A percentile compares a stretch with the other conserved stretches of the same genome.
phyloP scores from a whole-genome alignment of 2,797 vertebrate species.

The Microchirus variegatus region DNA sequence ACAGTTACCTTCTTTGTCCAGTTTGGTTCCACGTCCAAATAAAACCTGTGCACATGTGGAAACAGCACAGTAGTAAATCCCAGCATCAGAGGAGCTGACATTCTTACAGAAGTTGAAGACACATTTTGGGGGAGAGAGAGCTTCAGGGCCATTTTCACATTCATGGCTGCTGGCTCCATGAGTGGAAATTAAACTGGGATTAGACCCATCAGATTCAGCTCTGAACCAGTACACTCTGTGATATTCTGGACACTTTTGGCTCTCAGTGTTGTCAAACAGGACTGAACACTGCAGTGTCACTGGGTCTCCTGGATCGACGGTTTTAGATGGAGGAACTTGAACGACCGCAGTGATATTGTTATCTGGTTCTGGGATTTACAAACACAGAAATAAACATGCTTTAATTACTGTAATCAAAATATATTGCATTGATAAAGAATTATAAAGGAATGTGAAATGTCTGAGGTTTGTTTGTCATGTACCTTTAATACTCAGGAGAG shows the following conservation, averaged over 20 bases:
- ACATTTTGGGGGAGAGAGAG: constrained; percentile 33
- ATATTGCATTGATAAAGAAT: neutral
- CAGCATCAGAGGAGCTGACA: neutral
- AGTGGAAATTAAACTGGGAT: constrained; percentile 9
- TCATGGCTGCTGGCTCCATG: constrained; percentile 1
- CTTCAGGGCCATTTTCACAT: neutral
- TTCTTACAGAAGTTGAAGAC: constrained; percentile 10
- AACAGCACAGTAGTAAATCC: constrained; percentile 35
- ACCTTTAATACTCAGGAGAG: constrained; percentile 39
- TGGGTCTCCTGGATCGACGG: constrained; percentile 4
- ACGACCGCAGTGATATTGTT: constrained; percentile 11
- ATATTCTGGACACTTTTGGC: no score
- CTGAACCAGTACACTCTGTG: no score
- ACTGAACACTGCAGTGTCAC: constrained; percentile 40
- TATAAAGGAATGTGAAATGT: constrained; percentile 23
- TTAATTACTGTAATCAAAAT: neutral
- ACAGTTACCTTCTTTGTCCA: no score
- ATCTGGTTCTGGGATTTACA: constrained; percentile 7
- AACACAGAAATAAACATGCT: neutral
- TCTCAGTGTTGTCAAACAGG: neutral
- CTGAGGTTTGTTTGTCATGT: constrained; percentile 15
- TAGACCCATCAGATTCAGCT: no score
- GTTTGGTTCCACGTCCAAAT: no score
- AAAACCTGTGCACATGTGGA: constrained; percentile 26
- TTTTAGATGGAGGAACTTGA: neutral